Evolutionary conservation across 92 coral and sea anemone genomes (phyloP), one percentile per base, ranked within the genome.

Genomic region (Scolanthus callimorphus): DNA sequence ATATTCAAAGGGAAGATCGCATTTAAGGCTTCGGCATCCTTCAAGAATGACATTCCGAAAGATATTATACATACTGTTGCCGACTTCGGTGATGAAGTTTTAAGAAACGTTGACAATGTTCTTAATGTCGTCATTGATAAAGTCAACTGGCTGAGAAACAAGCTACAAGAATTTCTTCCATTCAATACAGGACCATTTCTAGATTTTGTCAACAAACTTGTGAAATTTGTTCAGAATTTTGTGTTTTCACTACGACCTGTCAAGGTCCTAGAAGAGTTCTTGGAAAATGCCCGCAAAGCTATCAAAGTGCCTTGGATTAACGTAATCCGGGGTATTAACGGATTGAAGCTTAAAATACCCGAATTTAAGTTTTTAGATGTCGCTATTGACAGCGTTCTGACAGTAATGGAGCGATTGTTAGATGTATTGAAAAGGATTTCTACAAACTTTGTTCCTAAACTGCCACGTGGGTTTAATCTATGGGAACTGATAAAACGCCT

Each of bases 41-140:
- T 85, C 31, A 85, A 85, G 60, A 85, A 85, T 54, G 91, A 85
- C 74, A 67, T 85, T 39, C 91, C 91, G 4, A 79, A 84, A 65
- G 91, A 85, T 68, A 70, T 85, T 20, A 85, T 85, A 20, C 91
- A 85, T 29, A 57, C 79, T 1, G 61, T 85, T 38, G 80, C 79
- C 27, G 86, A 85, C 28, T 47, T 64, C 0, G 86, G 75, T 3
- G 91, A 85, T 62, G 62, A 63, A 11, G 60, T 85, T 59, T 58
- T 85, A 0, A 57, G 77, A 39, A 51, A 70, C n/a, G 55, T 63
- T 27, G 95, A 86, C 62, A 66, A 78, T 37, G 43, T 85, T 22
- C 47, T 83, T 17, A 79, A 70, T 31, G 71, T 85, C 1, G 46
- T 79, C 27, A 56, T 79, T 1, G 65, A 68, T 3, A 72, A 73